A percentile compares a stretch with the other conserved stretches of the same genome.
These are phyloP conservation scores for Orussus abietinus DNA, from an alignment of 1,140 invertebrate species.

Conservation along the genomic window DNA sequence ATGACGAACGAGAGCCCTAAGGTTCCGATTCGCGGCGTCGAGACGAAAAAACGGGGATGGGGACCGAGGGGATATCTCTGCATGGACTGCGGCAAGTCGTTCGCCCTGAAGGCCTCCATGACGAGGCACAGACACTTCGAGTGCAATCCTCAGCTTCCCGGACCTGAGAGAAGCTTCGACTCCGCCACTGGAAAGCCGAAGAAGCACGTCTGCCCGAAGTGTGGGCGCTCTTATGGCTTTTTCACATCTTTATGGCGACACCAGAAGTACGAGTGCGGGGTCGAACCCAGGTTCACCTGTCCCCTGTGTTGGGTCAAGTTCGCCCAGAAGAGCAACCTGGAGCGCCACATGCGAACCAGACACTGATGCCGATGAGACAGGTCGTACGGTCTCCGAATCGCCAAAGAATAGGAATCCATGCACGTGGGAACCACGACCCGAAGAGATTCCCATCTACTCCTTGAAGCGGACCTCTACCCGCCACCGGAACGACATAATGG, in stretches of 20 bases:
- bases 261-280: constrained; percentile 57
- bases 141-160: constrained; percentile 27
- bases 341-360: constrained; percentile 38
- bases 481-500: too few relatives aligned
- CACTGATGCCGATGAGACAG: constrained; percentile 28
- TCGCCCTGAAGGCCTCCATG: constrained; percentile 45
- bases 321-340: constrained; percentile 51
- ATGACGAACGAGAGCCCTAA: constrained; percentile 23
- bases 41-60: constrained; percentile 11
- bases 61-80: constrained; percentile 37
- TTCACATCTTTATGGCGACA: constrained; percentile 54
- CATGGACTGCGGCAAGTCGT: constrained; percentile 43
- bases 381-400: too few relatives aligned
- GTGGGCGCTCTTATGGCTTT: constrained; percentile 50
- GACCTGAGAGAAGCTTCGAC: constrained; percentile 9
- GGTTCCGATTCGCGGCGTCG: constrained; percentile 7
- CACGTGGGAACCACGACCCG: too few relatives aligned
- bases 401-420: too few relatives aligned
- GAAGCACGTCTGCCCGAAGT: constrained; percentile 48
- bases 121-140: constrained; percentile 49
- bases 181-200: constrained; percentile 19
- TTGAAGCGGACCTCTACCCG: too few relatives aligned
- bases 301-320: constrained; percentile 43
- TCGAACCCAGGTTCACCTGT: constrained; percentile 54
- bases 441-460: too few relatives aligned